Conservation (phyloP, 1,140 invertebrate species). For the Penaeus chinensis region DNA sequence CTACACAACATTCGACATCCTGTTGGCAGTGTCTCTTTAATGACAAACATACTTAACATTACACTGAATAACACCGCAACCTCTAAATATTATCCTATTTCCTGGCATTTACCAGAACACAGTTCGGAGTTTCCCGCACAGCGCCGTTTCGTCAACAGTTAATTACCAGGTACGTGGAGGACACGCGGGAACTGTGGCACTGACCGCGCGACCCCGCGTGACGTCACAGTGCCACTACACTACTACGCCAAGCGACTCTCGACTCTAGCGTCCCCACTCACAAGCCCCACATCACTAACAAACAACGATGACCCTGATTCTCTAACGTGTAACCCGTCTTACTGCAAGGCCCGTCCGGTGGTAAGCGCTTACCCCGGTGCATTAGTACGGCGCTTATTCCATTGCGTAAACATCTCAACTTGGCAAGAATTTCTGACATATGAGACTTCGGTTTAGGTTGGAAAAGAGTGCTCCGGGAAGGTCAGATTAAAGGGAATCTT, state of each 20-base stretch:
- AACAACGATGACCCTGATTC: constrained; percentile 44
- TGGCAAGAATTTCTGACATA: too few relatives aligned
- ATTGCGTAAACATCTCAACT: too few relatives aligned
- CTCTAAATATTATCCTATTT: too few relatives aligned
- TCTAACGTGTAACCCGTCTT: constrained; percentile 1
- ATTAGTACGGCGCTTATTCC: not conserved
- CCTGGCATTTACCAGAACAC: too few relatives aligned
- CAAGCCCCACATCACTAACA: not conserved
- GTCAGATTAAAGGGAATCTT: too few relatives aligned
- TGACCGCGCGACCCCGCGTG: constrained; percentile 36
- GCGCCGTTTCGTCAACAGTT: constrained; percentile 12
- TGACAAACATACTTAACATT: too few relatives aligned
- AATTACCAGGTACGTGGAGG: constrained; percentile 31
- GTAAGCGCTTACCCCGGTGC: not conserved
- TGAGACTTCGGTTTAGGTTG: too few relatives aligned
- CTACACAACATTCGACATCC: too few relatives aligned
- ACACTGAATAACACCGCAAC: too few relatives aligned
- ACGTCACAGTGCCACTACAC: constrained; percentile 39
- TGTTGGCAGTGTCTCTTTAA: too few relatives aligned
- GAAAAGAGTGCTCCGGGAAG: too few relatives aligned
- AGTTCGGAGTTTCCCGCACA: not conserved
- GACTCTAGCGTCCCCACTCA: not conserved
- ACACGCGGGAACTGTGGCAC: not conserved
- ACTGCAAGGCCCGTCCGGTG: constrained; percentile 15
- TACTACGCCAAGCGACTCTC: constrained; percentile 1